Evolutionary conservation across 2,888 invertebrate species (phyloP).

Genomic region (Limnephilus lunatus): DNA sequence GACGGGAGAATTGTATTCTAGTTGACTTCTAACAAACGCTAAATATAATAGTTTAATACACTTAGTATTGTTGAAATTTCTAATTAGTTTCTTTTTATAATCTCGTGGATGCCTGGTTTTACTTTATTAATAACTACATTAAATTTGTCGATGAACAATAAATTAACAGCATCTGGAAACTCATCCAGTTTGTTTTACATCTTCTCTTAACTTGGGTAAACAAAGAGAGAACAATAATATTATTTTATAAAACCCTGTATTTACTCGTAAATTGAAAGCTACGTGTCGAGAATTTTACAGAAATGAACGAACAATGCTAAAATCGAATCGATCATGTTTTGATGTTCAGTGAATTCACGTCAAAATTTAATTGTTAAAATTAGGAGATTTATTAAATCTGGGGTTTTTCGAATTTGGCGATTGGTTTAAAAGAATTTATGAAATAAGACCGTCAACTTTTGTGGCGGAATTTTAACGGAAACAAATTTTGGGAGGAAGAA

Average conservation of each 20-base stretch:
- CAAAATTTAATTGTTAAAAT: background rate
- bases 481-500: background rate
- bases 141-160: background rate
- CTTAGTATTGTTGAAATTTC: too few species aligned
- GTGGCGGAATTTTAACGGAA: background rate
- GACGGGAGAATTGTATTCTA: too few species aligned
- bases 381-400: background rate
- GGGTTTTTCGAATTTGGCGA: background rate
- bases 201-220: background rate
- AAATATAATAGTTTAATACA: too few species aligned
- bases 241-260: background rate
- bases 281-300: background rate
- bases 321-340: background rate
- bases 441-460: background rate
- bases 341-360: background rate
- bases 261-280: background rate
- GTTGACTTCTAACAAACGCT: too few species aligned
- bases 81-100: too few species aligned
- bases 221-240: background rate
- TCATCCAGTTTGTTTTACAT: background rate
- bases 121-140: too few species aligned
- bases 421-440: background rate
- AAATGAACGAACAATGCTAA: background rate
- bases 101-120: too few species aligned
- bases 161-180: background rate